Evolutionary conservation across 2,113 vertebrate genomes (phyloP).

Genomic region (Lycocorax pyrrhopterus): DNA sequence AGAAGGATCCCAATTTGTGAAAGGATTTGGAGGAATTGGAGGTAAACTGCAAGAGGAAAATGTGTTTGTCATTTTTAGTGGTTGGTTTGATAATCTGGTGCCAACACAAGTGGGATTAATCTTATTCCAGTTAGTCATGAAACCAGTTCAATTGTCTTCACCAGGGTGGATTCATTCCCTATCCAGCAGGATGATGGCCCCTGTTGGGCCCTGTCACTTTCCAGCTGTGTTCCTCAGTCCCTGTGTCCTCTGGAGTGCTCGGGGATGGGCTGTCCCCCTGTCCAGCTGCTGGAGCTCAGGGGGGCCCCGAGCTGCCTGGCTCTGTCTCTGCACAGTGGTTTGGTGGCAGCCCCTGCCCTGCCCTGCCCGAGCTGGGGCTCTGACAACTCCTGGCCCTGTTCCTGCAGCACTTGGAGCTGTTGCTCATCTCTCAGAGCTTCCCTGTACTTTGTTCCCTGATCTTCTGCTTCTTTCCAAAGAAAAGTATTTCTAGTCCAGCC

Average conservation of each 20-base stretch:
- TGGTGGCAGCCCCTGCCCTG: not conserved
- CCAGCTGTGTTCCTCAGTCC: not conserved
- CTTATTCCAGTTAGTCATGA: not conserved
- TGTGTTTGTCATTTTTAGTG: not conserved
- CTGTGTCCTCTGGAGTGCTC: not conserved
- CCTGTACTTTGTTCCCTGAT: not conserved
- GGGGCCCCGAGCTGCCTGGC: not conserved
- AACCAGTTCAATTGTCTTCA: fast-evolving
- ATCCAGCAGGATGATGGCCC: not conserved
- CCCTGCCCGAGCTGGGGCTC: not conserved
- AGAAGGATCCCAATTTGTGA: constrained; percentile 99
- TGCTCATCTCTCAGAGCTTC: not conserved
- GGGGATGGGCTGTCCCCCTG: not conserved
- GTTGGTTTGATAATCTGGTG: not conserved
- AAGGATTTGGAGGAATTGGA: constrained; percentile 99
- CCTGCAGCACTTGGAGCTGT: not conserved
- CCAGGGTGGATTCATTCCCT: not conserved
- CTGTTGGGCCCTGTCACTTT: not conserved
- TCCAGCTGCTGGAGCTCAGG: not conserved
- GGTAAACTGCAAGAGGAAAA: constrained; percentile 73
- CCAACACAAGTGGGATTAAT: not conserved
- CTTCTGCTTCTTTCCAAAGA: not conserved
- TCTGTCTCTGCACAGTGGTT: not conserved
- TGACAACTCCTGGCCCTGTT: not conserved
- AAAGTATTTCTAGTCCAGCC: not conserved